These are phyloP conservation scores for Geothlypis trichas DNA, from an alignment of 2,113 vertebrate genomes.

Conservation along the genomic window DNA sequence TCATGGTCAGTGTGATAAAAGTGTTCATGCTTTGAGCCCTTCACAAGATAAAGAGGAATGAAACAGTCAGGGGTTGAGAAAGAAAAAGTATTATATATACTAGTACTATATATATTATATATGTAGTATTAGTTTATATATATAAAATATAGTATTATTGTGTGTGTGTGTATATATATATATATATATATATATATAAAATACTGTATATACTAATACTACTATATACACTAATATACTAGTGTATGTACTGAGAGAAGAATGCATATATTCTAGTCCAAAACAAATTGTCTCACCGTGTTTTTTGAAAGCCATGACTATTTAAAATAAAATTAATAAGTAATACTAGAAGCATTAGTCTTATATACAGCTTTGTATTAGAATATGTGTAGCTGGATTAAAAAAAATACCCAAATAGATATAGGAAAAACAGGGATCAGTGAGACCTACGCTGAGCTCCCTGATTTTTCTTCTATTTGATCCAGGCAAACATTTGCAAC, in stretches of 20 bases:
- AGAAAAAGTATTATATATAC: not conserved
- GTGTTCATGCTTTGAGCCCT: not conserved
- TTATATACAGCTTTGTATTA: not conserved
- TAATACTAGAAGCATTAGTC: not conserved
- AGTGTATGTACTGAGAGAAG: not conserved
- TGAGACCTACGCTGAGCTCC: not conserved
- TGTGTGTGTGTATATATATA: too few relatives aligned
- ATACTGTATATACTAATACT: too few relatives aligned
- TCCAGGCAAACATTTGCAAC: not conserved
- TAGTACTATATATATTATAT: not conserved
- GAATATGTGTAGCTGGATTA: not conserved
- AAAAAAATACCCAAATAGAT: not conserved
- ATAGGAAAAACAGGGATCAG: not conserved
- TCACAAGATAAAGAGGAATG: not conserved
- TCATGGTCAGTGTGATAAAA: fast-evolving
- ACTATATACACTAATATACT: not conserved
- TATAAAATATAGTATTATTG: too few relatives aligned
- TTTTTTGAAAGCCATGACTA: not conserved
- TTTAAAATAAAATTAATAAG: not conserved
- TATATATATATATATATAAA: too few relatives aligned
- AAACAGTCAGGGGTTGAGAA: not conserved
- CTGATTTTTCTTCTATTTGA: not conserved
- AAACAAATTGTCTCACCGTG: not conserved
- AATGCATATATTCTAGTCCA: not conserved
- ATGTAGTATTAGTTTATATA: too few relatives aligned